These are phyloP conservation scores for Steatornis caripensis DNA, from an alignment of 2,113 vertebrate genomes.

Conservation along the genomic window DNA sequence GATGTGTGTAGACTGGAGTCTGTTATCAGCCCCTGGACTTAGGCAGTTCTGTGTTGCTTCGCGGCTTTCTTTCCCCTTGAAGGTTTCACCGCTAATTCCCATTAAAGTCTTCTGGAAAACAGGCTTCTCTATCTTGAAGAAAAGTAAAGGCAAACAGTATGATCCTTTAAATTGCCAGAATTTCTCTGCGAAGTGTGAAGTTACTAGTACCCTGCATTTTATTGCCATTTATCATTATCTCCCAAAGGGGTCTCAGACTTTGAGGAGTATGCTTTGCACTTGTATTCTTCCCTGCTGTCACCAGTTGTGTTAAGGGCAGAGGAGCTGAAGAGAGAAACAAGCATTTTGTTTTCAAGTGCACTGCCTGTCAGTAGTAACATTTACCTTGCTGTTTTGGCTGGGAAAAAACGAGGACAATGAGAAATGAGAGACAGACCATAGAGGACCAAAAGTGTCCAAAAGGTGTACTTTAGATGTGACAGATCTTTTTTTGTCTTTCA, in stretches of 20 bases:
- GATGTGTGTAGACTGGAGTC: background rate
- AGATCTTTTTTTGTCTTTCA: background rate
- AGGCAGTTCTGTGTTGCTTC: conserved; percentile 18
- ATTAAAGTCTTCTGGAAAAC: background rate
- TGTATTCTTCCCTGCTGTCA: background rate
- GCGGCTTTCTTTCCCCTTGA: conserved; percentile 8
- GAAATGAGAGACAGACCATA: background rate
- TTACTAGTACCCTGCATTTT: background rate
- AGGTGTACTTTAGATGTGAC: background rate
- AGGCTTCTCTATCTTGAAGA: background rate
- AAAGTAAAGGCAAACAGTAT: background rate
- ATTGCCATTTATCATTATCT: background rate
- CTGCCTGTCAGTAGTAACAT: background rate
- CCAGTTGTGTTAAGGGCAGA: background rate
- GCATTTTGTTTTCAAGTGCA: background rate
- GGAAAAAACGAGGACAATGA: background rate
- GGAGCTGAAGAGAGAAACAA: background rate
- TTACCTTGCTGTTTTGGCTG: background rate
- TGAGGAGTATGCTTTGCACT: background rate
- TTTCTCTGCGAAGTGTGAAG: background rate
- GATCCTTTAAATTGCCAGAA: background rate
- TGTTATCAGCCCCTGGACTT: conserved; percentile 24
- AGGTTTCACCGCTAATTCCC: background rate
- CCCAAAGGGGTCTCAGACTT: background rate
- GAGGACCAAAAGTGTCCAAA: background rate